A percentile compares a stretch with the other conserved stretches of the same genome.
These are phyloP conservation scores for Myiothlypis chrysogaster DNA, from an alignment of 2,797 vertebrate genomes.

Conservation along the genomic window DNA sequence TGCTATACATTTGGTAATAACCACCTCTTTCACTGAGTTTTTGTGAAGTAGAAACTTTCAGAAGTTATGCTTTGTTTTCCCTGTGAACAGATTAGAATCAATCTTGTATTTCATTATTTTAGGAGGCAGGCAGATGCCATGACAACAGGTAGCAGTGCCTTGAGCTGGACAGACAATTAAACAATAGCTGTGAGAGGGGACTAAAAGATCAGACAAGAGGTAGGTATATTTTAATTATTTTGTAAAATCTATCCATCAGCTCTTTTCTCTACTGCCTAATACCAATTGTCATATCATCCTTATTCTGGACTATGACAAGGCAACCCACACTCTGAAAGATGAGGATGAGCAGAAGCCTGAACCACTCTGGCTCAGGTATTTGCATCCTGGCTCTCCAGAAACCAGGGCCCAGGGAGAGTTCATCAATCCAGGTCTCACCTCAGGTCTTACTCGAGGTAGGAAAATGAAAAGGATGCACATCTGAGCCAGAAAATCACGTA, in stretches of 20 bases:
- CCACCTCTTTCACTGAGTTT: neutral
- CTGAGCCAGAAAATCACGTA: neutral
- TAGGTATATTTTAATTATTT: neutral
- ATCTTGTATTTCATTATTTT: neutral
- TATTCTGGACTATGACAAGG: neutral
- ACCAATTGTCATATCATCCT: neutral
- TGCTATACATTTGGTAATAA: neutral
- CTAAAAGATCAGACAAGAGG: neutral
- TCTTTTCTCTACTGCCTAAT: neutral
- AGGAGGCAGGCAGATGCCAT: neutral
- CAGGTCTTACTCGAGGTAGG: neutral
- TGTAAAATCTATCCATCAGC: neutral
- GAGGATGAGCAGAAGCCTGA: neutral
- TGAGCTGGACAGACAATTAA: neutral
- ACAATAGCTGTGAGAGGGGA: neutral
- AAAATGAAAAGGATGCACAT: neutral
- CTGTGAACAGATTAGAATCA: neutral
- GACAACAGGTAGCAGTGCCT: neutral
- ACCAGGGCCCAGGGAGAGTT: fast-evolving
- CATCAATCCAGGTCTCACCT: neutral
- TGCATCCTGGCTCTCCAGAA: neutral
- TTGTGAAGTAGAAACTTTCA: neutral
- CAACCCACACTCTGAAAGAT: neutral
- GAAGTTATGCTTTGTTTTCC: neutral
- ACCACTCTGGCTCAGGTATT: neutral